A percentile compares a stretch with the other conserved stretches of the same genome.
Evolutionary conservation across 2,113 vertebrate genomes (phyloP).

Genomic region (Oryzias woworae): DNA sequence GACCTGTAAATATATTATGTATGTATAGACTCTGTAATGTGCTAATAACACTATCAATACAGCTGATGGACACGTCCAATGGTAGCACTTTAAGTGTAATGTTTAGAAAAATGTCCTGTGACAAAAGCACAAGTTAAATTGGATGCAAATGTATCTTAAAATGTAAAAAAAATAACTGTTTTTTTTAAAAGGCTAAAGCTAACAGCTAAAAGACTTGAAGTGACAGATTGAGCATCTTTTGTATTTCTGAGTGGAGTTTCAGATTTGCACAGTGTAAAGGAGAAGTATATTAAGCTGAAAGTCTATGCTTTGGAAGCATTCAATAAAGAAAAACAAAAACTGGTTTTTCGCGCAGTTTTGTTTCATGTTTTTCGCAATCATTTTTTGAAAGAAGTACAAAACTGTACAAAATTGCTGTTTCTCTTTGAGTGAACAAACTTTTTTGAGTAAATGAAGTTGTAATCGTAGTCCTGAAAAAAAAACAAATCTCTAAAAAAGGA

Average conservation of each 20-base stretch:
- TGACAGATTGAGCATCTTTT: not conserved
- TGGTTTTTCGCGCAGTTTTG: too few relatives aligned
- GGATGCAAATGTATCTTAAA: conserved; percentile 14
- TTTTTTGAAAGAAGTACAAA: too few relatives aligned
- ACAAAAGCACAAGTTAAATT: not conserved
- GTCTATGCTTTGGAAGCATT: too few relatives aligned
- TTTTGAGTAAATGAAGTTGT: too few relatives aligned
- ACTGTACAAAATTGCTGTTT: too few relatives aligned
- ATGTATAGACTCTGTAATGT: not conserved
- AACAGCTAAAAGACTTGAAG: not conserved
- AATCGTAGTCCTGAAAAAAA: too few relatives aligned
- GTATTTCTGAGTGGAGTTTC: conserved; percentile 24
- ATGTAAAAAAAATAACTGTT: not conserved
- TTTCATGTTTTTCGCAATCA: too few relatives aligned
- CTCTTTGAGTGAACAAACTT: too few relatives aligned
- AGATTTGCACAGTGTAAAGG: conserved; percentile 1
- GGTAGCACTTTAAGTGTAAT: not conserved
- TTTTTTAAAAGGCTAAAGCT: not conserved
- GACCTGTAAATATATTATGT: not conserved
- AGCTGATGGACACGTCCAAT: conserved; percentile 1
- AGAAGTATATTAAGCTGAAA: not conserved
- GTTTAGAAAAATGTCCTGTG: not conserved
- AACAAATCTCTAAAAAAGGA: too few relatives aligned
- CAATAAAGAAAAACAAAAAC: too few relatives aligned
- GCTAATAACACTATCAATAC: not conserved